Base-by-base conservation (phyloP, 2,797 vertebrate species). In the Chiropotes sagulatus region DNA sequence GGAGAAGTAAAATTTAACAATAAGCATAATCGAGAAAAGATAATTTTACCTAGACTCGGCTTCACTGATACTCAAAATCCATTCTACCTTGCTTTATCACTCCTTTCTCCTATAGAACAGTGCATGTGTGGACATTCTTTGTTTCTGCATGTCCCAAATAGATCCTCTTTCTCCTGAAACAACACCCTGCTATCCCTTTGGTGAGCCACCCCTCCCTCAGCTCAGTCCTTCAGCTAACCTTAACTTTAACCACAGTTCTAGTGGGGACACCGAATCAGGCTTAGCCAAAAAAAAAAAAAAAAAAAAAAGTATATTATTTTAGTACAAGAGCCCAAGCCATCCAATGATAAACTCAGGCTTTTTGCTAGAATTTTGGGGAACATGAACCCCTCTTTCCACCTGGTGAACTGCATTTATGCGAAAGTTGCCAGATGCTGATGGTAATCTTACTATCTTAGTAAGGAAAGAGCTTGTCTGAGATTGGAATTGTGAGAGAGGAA, bases 1-100 rank as follows among this genome's bases (percentile, higher is more conserved):
- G 36, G 20, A 93, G 28, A 72, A 90, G 22, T 57, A 48, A 24
- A 64, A 76, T 82, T 88, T 94, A 90, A 61, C n/a, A 88, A 79
- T 80, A 93, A 85, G n/a, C 17, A 67, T 79, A 57, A 57, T 88
- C 33, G 70, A 90, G 54, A 87, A 86, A 94, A 83, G 28, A n/a
- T 22, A 83, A 1, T 36, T 70, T 88, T 54, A 57, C 52, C 50
- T n/a, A 50, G 28, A 75, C 20, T 52, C 3, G 9, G 9, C 30
- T 70, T 90, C 26, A 0, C 2, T 57, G 67, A 64, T 33, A 58
- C 11, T 78, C n/a, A 24, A 50, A 30, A 39, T 5, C 33, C 17
- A 30, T 39, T n/a, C 41, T 30, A 15, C 39, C 24, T 22, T 4
- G 8, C 8, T n/a, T 36, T 11, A 30, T 26, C 10, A 4, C 13